phyloP scores from a whole-genome alignment of 1,140 invertebrate species.

The Helicoverpa armigera region DNA sequence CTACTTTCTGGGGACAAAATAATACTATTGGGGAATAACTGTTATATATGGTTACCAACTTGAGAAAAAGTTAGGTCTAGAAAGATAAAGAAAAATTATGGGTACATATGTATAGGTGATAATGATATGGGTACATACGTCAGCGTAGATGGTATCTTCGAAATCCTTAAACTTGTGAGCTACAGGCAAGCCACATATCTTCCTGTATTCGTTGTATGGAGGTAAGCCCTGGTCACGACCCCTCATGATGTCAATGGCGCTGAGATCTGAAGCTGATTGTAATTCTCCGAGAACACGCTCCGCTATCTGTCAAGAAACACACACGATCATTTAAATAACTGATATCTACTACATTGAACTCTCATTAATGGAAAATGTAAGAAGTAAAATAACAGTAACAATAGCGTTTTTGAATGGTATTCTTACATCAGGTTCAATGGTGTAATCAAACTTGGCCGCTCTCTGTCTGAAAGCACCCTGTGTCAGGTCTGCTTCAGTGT shows the following conservation, averaged over 20 bases:
- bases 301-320: conserved; percentile 43
- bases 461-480: conserved; percentile 49
- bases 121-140: conserved; percentile 34
- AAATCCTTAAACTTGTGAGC: conserved; percentile 87
- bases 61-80: background rate
- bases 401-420: no score
- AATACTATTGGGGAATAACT: background rate
- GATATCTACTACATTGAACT: no score
- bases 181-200: conserved; percentile 87
- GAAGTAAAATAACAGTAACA: no score
- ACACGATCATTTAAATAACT: no score
- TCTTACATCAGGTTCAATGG: conserved; percentile 50
- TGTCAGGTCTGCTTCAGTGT: conserved; percentile 50
- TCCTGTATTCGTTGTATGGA: conserved; percentile 90
- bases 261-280: conserved; percentile 43
- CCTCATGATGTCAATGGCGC: conserved; percentile 89
- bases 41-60: background rate
- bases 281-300: conserved; percentile 51
- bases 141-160: conserved; percentile 66
- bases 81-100: no score
- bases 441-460: conserved; percentile 44
- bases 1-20: conserved; percentile 58
- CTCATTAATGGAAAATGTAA: no score
- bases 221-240: conserved; percentile 91
- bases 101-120: background rate